Percentiles rank a stretch among this genome's conserved stretches.
These are phyloP conservation scores for Rhaphigaster nebulosa DNA, from an alignment of 2,888 invertebrate genomes.

Conservation along the genomic window DNA sequence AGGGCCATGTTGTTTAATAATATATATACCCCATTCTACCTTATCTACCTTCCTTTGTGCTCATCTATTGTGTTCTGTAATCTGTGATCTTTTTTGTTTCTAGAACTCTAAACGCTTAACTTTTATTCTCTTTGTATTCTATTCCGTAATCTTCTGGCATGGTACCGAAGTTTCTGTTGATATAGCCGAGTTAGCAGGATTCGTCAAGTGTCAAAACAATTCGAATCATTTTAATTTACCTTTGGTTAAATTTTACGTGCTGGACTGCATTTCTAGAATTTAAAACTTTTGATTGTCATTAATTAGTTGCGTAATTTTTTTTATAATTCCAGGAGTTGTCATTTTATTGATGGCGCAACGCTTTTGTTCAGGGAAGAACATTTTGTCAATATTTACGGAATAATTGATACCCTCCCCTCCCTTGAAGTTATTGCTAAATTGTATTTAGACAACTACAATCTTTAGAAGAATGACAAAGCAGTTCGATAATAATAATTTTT, in stretches of 20 bases:
- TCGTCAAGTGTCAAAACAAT: background rate
- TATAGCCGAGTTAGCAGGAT: background rate
- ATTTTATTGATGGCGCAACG: background rate
- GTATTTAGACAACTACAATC: too few relatives aligned
- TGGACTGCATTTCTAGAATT: background rate
- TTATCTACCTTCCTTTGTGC: background rate
- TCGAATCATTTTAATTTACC: background rate
- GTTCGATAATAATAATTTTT: too few relatives aligned
- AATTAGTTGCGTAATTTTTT: background rate
- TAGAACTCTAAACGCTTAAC: background rate
- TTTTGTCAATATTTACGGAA: background rate
- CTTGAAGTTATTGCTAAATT: background rate
- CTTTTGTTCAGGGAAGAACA: background rate
- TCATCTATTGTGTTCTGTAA: background rate
- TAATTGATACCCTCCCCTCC: background rate
- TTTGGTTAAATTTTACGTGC: background rate
- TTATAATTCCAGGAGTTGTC: background rate
- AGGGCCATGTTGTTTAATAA: background rate
- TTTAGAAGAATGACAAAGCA: too few relatives aligned
- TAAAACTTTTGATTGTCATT: background rate
- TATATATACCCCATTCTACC: background rate
- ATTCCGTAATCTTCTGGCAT: background rate
- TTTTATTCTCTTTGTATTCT: background rate
- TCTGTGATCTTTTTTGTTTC: constrained; percentile 2
- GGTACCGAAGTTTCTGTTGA: background rate